These are phyloP conservation scores for Anarhynchus alexandrinus DNA, from an alignment of 2,113 vertebrate genomes.

Conservation along the genomic window DNA sequence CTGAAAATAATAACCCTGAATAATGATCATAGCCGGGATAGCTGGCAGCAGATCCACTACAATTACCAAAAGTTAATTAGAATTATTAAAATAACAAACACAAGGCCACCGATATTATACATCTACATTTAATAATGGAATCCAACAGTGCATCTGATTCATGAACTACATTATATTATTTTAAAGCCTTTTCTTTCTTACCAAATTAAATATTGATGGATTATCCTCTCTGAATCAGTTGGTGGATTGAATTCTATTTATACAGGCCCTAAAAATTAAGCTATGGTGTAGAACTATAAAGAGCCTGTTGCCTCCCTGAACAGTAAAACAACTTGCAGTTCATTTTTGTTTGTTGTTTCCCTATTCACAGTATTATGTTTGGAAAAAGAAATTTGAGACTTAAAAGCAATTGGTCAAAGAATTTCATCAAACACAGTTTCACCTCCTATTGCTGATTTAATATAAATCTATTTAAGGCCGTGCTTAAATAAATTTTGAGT, in stretches of 20 bases:
- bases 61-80: constrained; percentile 76
- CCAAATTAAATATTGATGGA: constrained; percentile 73
- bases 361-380: not conserved
- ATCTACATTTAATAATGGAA: constrained; percentile 64
- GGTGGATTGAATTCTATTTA: constrained; percentile 50
- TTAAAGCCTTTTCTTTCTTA: constrained; percentile 47
- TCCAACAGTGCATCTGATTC: constrained; percentile 44
- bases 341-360: not conserved
- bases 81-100: constrained; percentile 74
- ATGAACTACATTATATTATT: constrained; percentile 49
- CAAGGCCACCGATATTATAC: constrained; percentile 23
- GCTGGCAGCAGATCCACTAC: constrained; percentile 56
- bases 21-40: not conserved
- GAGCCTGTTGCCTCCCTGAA: not conserved
- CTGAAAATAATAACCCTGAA: constrained; percentile 60
- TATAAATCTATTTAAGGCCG: not conserved
- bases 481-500: not conserved
- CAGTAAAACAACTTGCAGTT: constrained; percentile 41
- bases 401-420: not conserved
- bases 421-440: not conserved
- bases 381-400: not conserved
- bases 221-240: constrained; percentile 9
- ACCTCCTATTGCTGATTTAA: not conserved
- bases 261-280: constrained; percentile 42
- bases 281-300: constrained; percentile 32